Conservation (phyloP, 2,113 vertebrate species). For the rabbit (Oryctolagus cuniculus) region DNA sequence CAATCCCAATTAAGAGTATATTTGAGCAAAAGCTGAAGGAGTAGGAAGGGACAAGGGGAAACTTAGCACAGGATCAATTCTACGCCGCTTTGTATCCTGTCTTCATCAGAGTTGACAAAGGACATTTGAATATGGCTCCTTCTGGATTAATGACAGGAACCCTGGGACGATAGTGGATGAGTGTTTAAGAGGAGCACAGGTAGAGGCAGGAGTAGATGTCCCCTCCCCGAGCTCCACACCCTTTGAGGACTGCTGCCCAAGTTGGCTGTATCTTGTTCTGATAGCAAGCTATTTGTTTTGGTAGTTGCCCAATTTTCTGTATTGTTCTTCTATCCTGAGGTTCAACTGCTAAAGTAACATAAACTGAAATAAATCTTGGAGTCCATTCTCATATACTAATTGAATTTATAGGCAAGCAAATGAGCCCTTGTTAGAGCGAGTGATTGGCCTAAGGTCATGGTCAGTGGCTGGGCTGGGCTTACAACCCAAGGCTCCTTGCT, state of each 20-base stretch:
- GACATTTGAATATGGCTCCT: neutral
- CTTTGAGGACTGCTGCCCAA: neutral
- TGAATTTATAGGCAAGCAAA: conserved; percentile 50
- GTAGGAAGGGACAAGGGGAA: neutral
- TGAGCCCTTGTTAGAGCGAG: neutral
- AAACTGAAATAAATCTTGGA: conserved; percentile 3
- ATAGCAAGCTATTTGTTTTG: conserved; percentile 19
- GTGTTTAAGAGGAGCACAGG: neutral
- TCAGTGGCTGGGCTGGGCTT: neutral
- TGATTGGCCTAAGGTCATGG: neutral
- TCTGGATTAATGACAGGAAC: neutral
- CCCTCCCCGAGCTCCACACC: neutral
- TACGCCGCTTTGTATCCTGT: neutral
- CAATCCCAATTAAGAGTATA: neutral
- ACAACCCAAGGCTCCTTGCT: neutral
- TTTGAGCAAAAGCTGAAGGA: neutral
- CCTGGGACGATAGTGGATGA: rapidly evolving
- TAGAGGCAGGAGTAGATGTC: neutral
- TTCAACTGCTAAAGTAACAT: neutral
- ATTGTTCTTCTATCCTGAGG: neutral
- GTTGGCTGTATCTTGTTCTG: neutral
- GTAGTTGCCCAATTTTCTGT: neutral
- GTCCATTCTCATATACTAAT: neutral
- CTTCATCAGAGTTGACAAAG: neutral
- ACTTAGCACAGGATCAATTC: neutral